phyloP scores from a whole-genome alignment of 2,888 invertebrate genomes.

The Tenthredo mesomela region DNA sequence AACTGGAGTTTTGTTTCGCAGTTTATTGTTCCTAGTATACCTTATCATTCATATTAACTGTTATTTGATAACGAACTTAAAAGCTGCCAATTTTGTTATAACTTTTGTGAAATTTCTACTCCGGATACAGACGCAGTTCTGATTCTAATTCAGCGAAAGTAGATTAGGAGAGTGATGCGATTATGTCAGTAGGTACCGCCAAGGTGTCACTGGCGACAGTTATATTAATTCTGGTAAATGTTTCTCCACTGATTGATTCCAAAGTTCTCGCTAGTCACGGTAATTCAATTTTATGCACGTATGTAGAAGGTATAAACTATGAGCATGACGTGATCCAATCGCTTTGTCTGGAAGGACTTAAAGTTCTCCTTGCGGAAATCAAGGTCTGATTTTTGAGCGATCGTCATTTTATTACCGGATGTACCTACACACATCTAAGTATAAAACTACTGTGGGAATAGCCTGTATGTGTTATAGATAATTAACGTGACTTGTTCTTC shows the following conservation, averaged over 20 bases:
- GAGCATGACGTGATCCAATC: constrained; percentile 24
- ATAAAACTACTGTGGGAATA: constrained; percentile 32
- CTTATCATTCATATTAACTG: neutral
- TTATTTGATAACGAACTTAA: neutral
- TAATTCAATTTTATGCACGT: constrained; percentile 19
- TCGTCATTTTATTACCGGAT: constrained; percentile 38
- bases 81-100: constrained; percentile 14
- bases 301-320: neutral
- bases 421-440: neutral
- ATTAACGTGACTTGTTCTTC: constrained; percentile 25
- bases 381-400: constrained; percentile 18
- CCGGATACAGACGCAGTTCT: neutral
- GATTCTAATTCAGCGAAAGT: constrained; percentile 15
- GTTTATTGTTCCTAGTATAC: neutral
- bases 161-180: constrained; percentile 68
- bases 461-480: constrained; percentile 15
- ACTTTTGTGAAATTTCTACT: constrained; percentile 7
- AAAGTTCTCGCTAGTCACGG: constrained; percentile 67
- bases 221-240: constrained; percentile 76
- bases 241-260: constrained; percentile 75
- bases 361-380: neutral
- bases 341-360: neutral
- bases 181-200: constrained; percentile 67
- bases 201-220: constrained; percentile 70
- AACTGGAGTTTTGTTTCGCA: neutral